Conservation (phyloP, 2,113 vertebrate genomes). For the Paralichthys olivaceus region DNA sequence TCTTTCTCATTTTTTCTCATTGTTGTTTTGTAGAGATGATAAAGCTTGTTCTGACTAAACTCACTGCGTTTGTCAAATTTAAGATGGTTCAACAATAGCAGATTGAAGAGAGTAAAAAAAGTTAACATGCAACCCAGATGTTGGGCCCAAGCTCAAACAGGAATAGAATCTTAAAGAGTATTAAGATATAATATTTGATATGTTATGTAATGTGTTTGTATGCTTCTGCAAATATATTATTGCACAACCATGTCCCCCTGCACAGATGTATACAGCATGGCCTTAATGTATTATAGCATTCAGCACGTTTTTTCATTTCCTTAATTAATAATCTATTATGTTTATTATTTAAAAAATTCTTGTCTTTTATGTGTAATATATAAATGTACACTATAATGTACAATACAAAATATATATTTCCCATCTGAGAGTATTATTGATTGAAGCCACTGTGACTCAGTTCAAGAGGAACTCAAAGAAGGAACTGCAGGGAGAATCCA, state of each 20-base stretch:
- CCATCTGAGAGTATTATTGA: neutral
- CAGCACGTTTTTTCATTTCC: neutral
- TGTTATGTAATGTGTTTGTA: neutral
- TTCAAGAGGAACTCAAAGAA: conserved; percentile 56
- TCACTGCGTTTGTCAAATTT: too few relatives aligned
- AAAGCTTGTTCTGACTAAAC: too few relatives aligned
- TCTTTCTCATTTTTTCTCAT: neutral
- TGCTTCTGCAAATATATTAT: neutral
- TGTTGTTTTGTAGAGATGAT: neutral
- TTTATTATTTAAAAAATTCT: neutral
- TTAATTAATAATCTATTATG: neutral
- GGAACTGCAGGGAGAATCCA: conserved; percentile 69
- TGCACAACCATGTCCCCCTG: neutral
- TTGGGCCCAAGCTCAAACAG: conserved; percentile 20
- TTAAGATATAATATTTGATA: neutral
- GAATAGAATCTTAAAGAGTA: neutral
- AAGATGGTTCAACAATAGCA: neutral
- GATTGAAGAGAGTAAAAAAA: conserved; percentile 17
- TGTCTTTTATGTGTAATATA: neutral
- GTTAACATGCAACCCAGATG: conserved; percentile 3
- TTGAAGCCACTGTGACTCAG: conserved; percentile 35
- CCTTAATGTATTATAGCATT: neutral
- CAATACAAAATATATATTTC: conserved; percentile 4
- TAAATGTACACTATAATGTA: neutral
- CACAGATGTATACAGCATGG: neutral